These are phyloP conservation scores for Leptogaster cylindrica DNA, from an alignment of 2,888 invertebrate genomes.

Conservation along the genomic window DNA sequence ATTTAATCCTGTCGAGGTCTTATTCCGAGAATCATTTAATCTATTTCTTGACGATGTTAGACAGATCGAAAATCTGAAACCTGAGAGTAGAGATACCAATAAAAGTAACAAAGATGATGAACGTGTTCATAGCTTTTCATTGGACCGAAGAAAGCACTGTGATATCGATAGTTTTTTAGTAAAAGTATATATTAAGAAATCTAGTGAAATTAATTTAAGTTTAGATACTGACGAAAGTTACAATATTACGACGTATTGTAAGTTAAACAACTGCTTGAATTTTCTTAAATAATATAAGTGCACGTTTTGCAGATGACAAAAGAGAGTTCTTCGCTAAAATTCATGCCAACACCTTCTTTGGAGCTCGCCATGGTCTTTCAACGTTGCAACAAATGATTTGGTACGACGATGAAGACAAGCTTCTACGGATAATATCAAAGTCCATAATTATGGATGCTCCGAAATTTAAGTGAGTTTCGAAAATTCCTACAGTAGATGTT, in stretches of 20 bases:
- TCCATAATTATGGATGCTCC: conserved; percentile 80
- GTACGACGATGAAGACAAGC: conserved; percentile 73
- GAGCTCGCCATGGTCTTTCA: conserved; percentile 78
- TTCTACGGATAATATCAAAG: conserved; percentile 70
- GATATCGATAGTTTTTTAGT: conserved; percentile 58
- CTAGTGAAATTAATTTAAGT: conserved; percentile 66
- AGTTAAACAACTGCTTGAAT: conserved; percentile 50
- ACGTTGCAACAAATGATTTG: conserved; percentile 81
- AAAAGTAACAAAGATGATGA: conserved; percentile 40
- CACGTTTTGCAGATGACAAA: conserved; percentile 55
- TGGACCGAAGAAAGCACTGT: conserved; percentile 50
- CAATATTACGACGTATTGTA: conserved; percentile 67
- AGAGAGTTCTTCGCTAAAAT: conserved; percentile 67
- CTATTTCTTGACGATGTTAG: conserved; percentile 58
- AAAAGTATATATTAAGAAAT: conserved; percentile 65
- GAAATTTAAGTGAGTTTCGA: conserved; percentile 61
- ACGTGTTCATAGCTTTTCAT: conserved; percentile 47
- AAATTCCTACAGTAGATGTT: not conserved
- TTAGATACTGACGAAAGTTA: conserved; percentile 79
- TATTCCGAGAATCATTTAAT: conserved; percentile 56
- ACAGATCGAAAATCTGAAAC: conserved; percentile 55
- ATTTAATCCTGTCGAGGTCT: conserved; percentile 54
- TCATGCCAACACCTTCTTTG: conserved; percentile 73
- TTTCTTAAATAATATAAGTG: conserved; percentile 5
- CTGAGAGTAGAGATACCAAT: conserved; percentile 9